Conservation (phyloP, 2,888 invertebrate genomes). For the Villa cingulata region DNA sequence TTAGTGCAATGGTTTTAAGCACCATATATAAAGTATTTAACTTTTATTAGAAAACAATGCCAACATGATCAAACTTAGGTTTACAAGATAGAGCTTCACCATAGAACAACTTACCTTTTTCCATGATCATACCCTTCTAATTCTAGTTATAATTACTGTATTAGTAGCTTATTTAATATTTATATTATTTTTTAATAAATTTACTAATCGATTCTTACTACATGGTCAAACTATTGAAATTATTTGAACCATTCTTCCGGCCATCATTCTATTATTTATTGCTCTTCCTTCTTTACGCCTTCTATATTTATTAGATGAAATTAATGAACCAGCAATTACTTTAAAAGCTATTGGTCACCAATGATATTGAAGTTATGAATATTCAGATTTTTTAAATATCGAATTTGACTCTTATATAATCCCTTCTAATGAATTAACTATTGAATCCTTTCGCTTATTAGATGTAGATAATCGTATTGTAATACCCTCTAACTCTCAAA, state of each 20-base stretch:
- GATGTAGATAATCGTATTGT: conserved; percentile 30
- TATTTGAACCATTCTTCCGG: conserved; percentile 45
- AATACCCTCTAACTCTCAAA: conserved; percentile 42
- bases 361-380: conserved; percentile 51
- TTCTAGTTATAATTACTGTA: conserved; percentile 43
- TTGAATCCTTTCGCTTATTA: conserved; percentile 39
- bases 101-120: conserved; percentile 47
- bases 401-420: conserved; percentile 47
- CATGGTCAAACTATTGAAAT: conserved; percentile 45
- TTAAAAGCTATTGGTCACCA: conserved; percentile 47
- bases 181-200: conserved; percentile 40
- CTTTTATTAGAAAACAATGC: conserved; percentile 47
- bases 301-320: conserved; percentile 44
- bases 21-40: conserved; percentile 47
- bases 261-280: conserved; percentile 44
- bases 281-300: conserved; percentile 43
- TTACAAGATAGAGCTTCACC: conserved; percentile 49
- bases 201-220: conserved; percentile 40
- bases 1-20: conserved; percentile 51
- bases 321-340: conserved; percentile 40
- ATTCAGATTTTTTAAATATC: conserved; percentile 42
- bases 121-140: conserved; percentile 44
- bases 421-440: conserved; percentile 27
- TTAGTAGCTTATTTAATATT: conserved; percentile 41
- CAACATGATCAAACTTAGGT: conserved; percentile 43